These are phyloP conservation scores for Trichacis sp. DNA, from an alignment of 2,888 invertebrate species.

Conservation along the genomic window DNA sequence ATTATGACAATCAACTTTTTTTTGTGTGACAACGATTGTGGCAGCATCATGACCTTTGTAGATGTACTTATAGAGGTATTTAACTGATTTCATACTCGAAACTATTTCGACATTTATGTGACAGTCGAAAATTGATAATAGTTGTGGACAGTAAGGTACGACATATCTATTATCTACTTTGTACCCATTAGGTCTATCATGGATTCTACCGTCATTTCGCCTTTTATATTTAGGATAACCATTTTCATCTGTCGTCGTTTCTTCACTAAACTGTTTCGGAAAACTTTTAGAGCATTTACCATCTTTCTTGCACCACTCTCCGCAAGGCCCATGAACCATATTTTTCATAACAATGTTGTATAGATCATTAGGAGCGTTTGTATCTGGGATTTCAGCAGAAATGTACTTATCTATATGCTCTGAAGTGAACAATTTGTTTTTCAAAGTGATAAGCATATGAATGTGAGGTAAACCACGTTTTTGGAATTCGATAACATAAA, in stretches of 20 bases:
- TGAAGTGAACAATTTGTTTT: slow-evolving; percentile 25
- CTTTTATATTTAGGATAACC: slow-evolving; percentile 51
- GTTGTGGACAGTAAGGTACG: slow-evolving; percentile 50
- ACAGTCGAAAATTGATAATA: slow-evolving; percentile 44
- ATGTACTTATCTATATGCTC: slow-evolving; percentile 32
- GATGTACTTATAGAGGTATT: slow-evolving; percentile 53
- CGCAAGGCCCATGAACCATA: slow-evolving; percentile 63
- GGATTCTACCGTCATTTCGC: slow-evolving; percentile 38
- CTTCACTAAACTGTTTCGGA: slow-evolving; percentile 43
- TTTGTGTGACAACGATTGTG: slow-evolving; percentile 19
- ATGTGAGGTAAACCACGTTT: slow-evolving; percentile 4
- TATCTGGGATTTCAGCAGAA: slow-evolving; percentile 56
- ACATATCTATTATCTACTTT: slow-evolving; percentile 56
- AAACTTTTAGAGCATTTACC: neutral
- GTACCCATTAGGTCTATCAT: slow-evolving; percentile 32
- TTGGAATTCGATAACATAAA: slow-evolving; percentile 31
- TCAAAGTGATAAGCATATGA: slow-evolving; percentile 8
- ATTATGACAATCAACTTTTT: no score
- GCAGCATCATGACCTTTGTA: slow-evolving; percentile 49
- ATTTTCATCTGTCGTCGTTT: slow-evolving; percentile 44
- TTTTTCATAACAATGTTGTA: slow-evolving; percentile 46
- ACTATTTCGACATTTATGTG: slow-evolving; percentile 53
- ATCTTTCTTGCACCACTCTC: slow-evolving; percentile 41
- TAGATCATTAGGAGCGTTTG: slow-evolving; percentile 32
- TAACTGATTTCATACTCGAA: slow-evolving; percentile 41